These are phyloP conservation scores for Trissonchulus latispiculum DNA, from an alignment of 2,888 invertebrate species.

Conservation along the genomic window DNA sequence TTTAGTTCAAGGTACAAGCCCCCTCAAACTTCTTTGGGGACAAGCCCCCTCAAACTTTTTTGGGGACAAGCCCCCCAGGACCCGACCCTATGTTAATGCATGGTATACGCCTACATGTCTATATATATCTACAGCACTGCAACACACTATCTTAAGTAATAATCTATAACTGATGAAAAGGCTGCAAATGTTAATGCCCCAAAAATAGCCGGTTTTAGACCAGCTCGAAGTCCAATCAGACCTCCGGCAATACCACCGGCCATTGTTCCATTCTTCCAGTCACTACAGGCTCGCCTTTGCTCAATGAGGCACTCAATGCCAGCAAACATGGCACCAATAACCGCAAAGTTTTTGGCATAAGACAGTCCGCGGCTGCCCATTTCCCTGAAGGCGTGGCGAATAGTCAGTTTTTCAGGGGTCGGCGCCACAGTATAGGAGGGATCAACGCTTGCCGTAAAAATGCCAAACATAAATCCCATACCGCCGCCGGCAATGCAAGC, in stretches of 20 bases:
- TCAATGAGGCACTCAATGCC: constrained; percentile 87
- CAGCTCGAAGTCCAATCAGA: constrained; percentile 63
- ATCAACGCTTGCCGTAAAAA: constrained; percentile 91
- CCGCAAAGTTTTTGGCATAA: constrained; percentile 94
- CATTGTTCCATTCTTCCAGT: constrained; percentile 92
- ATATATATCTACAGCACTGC: too few species aligned
- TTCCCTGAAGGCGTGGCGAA: constrained; percentile 73
- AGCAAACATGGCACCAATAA: constrained; percentile 86
- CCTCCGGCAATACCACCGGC: constrained; percentile 91
- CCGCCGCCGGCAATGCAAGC: constrained; percentile 89
- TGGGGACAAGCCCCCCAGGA: too few species aligned
- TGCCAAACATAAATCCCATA: constrained; percentile 82
- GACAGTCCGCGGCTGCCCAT: constrained; percentile 81
- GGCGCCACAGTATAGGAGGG: constrained; percentile 59
- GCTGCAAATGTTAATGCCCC: constrained; percentile 96
- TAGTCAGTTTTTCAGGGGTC: constrained; percentile 51
- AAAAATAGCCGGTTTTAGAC: constrained; percentile 77
- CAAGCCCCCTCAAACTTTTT: too few species aligned
- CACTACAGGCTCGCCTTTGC: constrained; percentile 67
- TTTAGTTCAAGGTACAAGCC: too few species aligned
- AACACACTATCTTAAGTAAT: constrained; percentile 48
- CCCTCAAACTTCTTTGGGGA: too few species aligned
- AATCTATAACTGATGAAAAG: constrained; percentile 91
- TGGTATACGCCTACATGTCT: too few species aligned
- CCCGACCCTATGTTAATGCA: too few species aligned